A percentile compares a stretch with the other conserved stretches of the same genome.
These are phyloP conservation scores for Drosophila fulvimacula DNA, from an alignment of 2,888 invertebrate species.

Conservation along the genomic window DNA sequence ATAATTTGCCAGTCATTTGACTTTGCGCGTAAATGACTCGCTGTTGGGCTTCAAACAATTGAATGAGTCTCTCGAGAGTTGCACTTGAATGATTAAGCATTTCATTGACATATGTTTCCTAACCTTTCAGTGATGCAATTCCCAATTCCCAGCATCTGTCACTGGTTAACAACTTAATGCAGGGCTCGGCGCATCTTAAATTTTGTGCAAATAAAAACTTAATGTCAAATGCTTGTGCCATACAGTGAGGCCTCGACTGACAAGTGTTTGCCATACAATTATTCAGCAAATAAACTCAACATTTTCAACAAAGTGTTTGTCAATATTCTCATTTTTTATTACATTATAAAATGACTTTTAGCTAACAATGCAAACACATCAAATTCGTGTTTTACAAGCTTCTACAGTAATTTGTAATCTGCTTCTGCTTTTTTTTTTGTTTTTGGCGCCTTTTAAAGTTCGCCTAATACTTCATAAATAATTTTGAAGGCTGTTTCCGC, in stretches of 20 bases:
- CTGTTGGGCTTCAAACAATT: slow-evolving; percentile 31
- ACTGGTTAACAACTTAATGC: slow-evolving; percentile 44
- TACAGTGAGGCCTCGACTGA: slow-evolving; percentile 17
- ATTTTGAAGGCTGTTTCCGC: slow-evolving; percentile 27
- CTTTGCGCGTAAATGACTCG: slow-evolving; percentile 11
- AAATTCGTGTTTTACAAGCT: background rate
- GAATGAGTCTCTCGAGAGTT: slow-evolving; percentile 30
- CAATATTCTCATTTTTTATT: background rate
- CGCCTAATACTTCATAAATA: slow-evolving; percentile 31
- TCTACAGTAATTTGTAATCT: slow-evolving; percentile 2
- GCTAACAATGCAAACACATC: background rate
- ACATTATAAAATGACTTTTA: background rate
- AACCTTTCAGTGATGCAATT: slow-evolving; percentile 42
- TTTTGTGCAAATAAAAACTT: slow-evolving; percentile 29
- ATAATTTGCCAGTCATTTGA: slow-evolving; percentile 45
- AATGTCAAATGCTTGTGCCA: slow-evolving; percentile 4
- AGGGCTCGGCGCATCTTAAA: slow-evolving; percentile 17
- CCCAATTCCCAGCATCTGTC: slow-evolving; percentile 27
- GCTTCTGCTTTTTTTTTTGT: slow-evolving; percentile 16
- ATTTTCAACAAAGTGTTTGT: background rate
- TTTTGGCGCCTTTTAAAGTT: slow-evolving; percentile 9
- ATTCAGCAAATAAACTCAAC: background rate
- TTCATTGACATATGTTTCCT: slow-evolving; percentile 50
- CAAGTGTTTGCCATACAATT: slow-evolving; percentile 2
- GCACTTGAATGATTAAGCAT: slow-evolving; percentile 45